Base-by-base conservation (phyloP, 1,140 invertebrate genomes). In the Lerema accius region DNA sequence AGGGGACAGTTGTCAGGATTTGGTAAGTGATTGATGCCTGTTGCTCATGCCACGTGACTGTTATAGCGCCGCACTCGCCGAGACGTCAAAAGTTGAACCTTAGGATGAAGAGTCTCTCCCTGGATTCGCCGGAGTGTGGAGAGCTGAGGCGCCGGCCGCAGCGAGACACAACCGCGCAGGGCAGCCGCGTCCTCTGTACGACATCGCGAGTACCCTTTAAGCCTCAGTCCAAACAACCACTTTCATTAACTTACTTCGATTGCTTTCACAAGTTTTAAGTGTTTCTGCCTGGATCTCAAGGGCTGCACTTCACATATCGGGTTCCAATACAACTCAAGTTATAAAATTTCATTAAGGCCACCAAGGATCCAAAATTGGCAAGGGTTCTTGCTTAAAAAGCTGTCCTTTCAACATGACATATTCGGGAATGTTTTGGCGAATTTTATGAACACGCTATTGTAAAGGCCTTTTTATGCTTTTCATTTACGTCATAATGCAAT, bases 61-160 rank as follows among this genome's bases (percentile, higher is more conserved):
- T 92, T 92, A 82, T 95, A 98, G 98, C 97, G 73, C 97, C 97
- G 63, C 97, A 98, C 92, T 98, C 97, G 90, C 98, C 98, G 72
- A 95, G 97, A 84, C 94, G 97, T 61, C 97, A 98, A 93, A 97
- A 98, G 92, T 93, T 99, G 90, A 98, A 98, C 92, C 94, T 98
- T 87, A 94, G 98, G 77, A 99, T 99, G 98, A 99, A 99, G 93
- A 98, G 97, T 85, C 94, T 99, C 73, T 99, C 97, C 37, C 90
- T 99, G 93, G 98, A 99, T 88, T 98, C 97, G 7, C 97, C 97
- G 14, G 98, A 99, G 90, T 96, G 96, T 58, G 95, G 96, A 13
- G 96, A 98, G 89, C 95, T 96, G 89, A 90, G 97, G 72, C 93
- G 96, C 76, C 93, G 95, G 10, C 93, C 94, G 5, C 56, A 61